Conservation (phyloP, 2,797 vertebrate species). For the Nannoperca australis region DNA sequence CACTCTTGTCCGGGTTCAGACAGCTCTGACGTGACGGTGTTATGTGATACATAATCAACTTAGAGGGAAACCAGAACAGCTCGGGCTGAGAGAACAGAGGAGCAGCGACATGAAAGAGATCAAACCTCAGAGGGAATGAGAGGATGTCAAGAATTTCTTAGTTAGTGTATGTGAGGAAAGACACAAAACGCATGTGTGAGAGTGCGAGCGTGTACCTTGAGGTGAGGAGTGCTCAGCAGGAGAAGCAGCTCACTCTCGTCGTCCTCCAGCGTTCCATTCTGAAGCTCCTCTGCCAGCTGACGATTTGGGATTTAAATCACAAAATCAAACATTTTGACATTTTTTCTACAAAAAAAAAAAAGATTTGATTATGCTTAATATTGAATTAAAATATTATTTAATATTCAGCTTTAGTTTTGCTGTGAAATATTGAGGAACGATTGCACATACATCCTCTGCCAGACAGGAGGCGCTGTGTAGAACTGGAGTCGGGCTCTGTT, state of each 20-base stretch:
- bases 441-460: conserved; percentile 91
- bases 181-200: conserved; percentile 10
- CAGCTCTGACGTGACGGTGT: conserved; percentile 20
- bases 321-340: conserved; percentile 9
- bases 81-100: conserved; percentile 1
- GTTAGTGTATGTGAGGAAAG: conserved; percentile 1
- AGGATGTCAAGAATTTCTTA: background rate
- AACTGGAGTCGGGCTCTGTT: conserved; percentile 91
- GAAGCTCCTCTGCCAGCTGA: conserved; percentile 93
- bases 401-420: background rate
- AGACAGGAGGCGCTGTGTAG: conserved; percentile 91
- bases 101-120: conserved; percentile 20
- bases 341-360: too few relatives aligned
- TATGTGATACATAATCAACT: conserved; percentile 45
- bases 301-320: conserved; percentile 21
- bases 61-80: conserved; percentile 28
- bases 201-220: conserved; percentile 85
- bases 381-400: background rate
- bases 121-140: conserved; percentile 8
- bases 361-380: background rate
- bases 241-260: conserved; percentile 92
- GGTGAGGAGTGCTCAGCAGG: conserved; percentile 92
- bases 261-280: conserved; percentile 86
- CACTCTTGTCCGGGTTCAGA: conserved; percentile 23
- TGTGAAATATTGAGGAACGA: background rate